Evolutionary conservation across 2,888 invertebrate genomes (phyloP).

Genomic region (Drosophila limbata): DNA sequence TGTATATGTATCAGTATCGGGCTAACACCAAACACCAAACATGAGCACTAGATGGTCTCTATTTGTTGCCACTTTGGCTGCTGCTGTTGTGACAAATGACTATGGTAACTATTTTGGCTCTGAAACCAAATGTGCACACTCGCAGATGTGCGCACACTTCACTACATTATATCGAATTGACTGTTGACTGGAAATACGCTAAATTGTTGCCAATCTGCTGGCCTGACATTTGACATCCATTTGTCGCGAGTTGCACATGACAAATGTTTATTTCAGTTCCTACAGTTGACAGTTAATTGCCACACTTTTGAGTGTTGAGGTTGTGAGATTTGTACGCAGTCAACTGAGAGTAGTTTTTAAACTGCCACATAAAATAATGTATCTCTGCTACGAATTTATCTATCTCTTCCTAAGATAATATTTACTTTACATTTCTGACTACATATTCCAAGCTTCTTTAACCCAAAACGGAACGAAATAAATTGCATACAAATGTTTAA

Average conservation of each 20-base stretch:
- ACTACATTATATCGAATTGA: conserved; percentile 15
- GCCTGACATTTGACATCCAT: conserved; percentile 24
- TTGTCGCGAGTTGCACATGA: conserved; percentile 11
- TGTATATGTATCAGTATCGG: conserved; percentile 5
- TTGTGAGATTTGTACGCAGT: neutral
- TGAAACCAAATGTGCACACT: conserved; percentile 52
- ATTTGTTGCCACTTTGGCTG: conserved; percentile 18
- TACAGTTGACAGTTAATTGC: neutral
- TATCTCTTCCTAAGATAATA: neutral
- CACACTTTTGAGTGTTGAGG: neutral
- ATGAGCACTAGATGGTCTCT: conserved; percentile 7
- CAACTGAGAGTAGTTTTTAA: neutral
- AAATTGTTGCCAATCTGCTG: conserved; percentile 8
- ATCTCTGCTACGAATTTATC: neutral
- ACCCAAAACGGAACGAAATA: conserved; percentile 5
- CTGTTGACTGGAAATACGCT: neutral
- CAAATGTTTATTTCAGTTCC: neutral
- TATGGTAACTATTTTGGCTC: conserved; percentile 51
- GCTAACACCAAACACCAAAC: conserved; percentile 14
- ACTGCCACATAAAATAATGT: neutral
- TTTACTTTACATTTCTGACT: neutral
- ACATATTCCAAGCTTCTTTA: neutral
- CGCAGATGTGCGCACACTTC: conserved; percentile 18
- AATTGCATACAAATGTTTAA: conserved; percentile 7
- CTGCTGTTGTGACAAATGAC: conserved; percentile 59